Evolutionary conservation across 2,113 vertebrate genomes (phyloP).

Genomic region (Uria lomvia): DNA sequence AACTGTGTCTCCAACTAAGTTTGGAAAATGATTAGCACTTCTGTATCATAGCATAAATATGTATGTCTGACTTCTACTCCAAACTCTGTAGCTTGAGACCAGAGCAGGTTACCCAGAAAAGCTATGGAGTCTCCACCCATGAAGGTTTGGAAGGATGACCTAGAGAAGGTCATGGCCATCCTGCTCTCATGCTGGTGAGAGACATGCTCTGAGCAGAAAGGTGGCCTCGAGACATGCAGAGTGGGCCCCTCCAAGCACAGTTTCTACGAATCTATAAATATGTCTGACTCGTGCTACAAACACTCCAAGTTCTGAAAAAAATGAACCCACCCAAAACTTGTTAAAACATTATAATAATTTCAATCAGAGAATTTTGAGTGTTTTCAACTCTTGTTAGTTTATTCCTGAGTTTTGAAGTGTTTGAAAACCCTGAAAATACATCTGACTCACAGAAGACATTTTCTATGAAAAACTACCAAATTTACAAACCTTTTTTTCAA

Average conservation of each 20-base stretch:
- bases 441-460: not conserved
- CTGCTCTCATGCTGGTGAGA: not conserved
- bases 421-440: constrained; percentile 32
- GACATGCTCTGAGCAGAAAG: not conserved
- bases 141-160: not conserved
- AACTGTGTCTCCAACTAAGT: not conserved
- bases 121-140: not conserved
- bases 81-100: not conserved
- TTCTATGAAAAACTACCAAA: not conserved
- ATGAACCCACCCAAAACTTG: not conserved
- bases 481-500: not conserved
- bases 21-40: not conserved
- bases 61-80: not conserved
- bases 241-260: not conserved
- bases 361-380: not conserved
- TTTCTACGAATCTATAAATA: not conserved
- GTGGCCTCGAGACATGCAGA: not conserved
- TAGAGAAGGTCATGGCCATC: not conserved
- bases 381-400: constrained; percentile 1
- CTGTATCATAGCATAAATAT: not conserved
- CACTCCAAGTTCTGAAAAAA: not conserved
- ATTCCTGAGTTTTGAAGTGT: constrained; percentile 13
- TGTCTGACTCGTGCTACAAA: not conserved
- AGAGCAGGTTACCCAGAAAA: not conserved
- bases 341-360: constrained; percentile 6